Evolutionary conservation across 2,113 vertebrate species (phyloP).

Genomic region (Calyptomena viridis): DNA sequence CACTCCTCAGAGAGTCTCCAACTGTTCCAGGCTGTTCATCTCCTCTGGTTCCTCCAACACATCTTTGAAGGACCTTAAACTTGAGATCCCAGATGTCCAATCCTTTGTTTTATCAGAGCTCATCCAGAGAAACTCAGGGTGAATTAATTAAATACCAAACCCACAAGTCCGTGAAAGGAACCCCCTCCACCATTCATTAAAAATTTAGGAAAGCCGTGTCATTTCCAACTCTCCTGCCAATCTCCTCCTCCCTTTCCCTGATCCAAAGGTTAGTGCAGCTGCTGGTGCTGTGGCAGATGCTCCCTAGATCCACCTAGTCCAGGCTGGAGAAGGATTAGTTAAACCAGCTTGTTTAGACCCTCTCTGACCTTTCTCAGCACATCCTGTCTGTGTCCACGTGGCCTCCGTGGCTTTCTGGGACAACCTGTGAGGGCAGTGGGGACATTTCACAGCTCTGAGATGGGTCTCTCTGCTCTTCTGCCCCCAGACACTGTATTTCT

Average conservation of each 20-base stretch:
- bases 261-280: no score
- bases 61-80: neutral
- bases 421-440: rapidly evolving
- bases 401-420: neutral
- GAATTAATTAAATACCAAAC: neutral
- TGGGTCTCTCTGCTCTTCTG: neutral
- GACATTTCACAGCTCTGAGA: neutral
- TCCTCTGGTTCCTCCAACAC: neutral
- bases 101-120: neutral
- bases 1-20: neutral
- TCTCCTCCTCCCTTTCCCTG: neutral
- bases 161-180: neutral
- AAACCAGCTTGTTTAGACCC: neutral
- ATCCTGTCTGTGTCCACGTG: neutral
- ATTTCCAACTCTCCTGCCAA: neutral
- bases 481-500: slow-evolving; percentile 86
- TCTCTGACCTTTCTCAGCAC: neutral
- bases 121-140: neutral
- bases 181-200: neutral
- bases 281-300: neutral
- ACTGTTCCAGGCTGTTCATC: neutral
- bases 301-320: neutral
- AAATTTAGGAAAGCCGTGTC: neutral
- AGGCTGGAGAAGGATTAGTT: neutral
- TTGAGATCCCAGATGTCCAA: neutral